phyloP scores from a whole-genome alignment of 2,797 vertebrate species.

The Ctenopoma kingsleyae region DNA sequence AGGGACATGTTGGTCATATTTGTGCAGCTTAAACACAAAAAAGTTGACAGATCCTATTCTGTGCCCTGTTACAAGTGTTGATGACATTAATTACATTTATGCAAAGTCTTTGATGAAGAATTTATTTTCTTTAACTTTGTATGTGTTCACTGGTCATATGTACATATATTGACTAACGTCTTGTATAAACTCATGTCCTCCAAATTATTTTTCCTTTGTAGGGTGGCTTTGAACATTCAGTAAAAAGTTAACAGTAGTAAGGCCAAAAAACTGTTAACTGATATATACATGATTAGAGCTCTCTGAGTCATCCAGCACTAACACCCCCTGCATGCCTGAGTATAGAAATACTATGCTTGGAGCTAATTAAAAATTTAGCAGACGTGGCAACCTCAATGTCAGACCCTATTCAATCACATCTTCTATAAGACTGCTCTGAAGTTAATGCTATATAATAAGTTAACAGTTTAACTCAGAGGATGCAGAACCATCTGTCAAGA shows the following conservation, averaged over 20 bases:
- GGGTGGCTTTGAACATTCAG: not conserved
- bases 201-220: not conserved
- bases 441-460: not conserved
- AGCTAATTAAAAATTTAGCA: conserved; percentile 63
- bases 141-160: not conserved
- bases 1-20: not conserved
- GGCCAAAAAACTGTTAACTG: not conserved
- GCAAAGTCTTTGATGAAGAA: not conserved
- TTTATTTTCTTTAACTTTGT: too few relatives aligned
- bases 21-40: not conserved
- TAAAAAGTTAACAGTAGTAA: not conserved
- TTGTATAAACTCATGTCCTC: not conserved
- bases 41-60: not conserved
- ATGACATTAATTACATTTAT: not conserved
- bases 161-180: not conserved
- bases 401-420: conserved; percentile 18
- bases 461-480: not conserved
- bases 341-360: conserved; percentile 48
- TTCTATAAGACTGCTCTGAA: not conserved
- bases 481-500: not conserved
- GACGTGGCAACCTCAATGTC: conserved; percentile 30
- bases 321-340: conserved; percentile 18
- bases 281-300: conserved; percentile 4
- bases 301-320: conserved; percentile 7
- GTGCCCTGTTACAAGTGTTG: not conserved